phyloP scores from a whole-genome alignment of 1,140 invertebrate species.

The Cataglyphis hispanica region DNA sequence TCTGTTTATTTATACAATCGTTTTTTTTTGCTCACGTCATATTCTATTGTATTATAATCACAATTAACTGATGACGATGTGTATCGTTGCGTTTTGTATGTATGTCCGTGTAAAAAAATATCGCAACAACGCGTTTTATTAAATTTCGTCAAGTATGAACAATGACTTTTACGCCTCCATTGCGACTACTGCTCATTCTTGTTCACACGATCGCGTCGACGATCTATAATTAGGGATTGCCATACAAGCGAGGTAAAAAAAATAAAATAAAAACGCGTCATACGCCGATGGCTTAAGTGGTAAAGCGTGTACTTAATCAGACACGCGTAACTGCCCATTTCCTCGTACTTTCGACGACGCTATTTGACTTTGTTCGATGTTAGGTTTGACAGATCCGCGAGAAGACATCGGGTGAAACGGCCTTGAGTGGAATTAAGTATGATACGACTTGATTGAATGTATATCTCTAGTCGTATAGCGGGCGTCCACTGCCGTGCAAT shows the following conservation, averaged over 20 bases:
- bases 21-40: constrained; percentile 78
- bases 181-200: neutral
- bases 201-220: constrained; percentile 32
- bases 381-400: constrained; percentile 2
- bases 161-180: neutral
- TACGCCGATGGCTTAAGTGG: neutral
- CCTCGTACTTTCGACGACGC: constrained; percentile 19
- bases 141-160: too few relatives aligned
- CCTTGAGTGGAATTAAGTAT: neutral
- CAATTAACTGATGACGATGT: constrained; percentile 22
- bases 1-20: constrained; percentile 75
- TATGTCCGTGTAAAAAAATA: neutral
- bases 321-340: constrained; percentile 26
- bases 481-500: constrained; percentile 34
- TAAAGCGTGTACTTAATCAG: constrained; percentile 19
- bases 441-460: constrained; percentile 65
- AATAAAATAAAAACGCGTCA: constrained; percentile 15
- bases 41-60: constrained; percentile 56
- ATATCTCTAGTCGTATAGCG: constrained; percentile 70
- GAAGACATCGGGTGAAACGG: neutral
- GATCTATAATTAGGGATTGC: constrained; percentile 25
- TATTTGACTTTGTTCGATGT: neutral
- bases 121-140: neutral
- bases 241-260: neutral
- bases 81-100: constrained; percentile 7